Conservation (phyloP, 1,140 invertebrate genomes). For the Rhyacophila brunnea region DNA sequence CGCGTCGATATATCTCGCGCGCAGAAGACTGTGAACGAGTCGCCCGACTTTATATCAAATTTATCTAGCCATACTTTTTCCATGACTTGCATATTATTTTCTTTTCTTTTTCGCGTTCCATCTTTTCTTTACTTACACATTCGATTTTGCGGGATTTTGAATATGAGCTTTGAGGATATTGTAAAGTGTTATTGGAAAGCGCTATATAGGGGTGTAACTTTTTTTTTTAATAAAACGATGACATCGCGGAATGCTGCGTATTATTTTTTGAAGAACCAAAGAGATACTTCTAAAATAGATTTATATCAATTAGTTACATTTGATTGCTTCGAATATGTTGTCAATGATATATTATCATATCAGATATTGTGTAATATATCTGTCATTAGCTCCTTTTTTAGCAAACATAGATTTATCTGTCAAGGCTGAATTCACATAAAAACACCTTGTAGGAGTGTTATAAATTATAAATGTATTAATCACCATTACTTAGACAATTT, state of each 20-base stretch:
- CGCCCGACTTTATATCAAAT: conserved; percentile 32
- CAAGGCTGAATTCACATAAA: too few species aligned
- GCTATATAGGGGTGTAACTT: conserved; percentile 1
- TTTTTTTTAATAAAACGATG: conserved; percentile 28
- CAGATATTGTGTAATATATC: too few species aligned
- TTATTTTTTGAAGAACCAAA: conserved; percentile 4
- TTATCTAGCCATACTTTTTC: conserved; percentile 34
- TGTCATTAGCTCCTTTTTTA: too few species aligned
- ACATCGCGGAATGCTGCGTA: conserved; percentile 17
- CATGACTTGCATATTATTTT: conserved; percentile 35
- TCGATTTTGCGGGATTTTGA: conserved; percentile 31
- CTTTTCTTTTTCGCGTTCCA: background rate
- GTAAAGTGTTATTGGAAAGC: conserved; percentile 21
- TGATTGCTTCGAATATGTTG: too few species aligned
- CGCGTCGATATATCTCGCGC: conserved; percentile 31
- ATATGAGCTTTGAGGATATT: conserved; percentile 29
- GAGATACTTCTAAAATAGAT: too few species aligned
- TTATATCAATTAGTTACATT: too few species aligned
- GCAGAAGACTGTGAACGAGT: conserved; percentile 28
- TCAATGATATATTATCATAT: too few species aligned
- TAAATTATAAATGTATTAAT: too few species aligned
- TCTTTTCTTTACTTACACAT: conserved; percentile 26
- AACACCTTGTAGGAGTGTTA: too few species aligned
- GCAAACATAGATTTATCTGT: too few species aligned
- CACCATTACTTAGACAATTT: too few species aligned